phyloP scores from a whole-genome alignment of 2,113 vertebrate genomes.

The Cephalophus harveyi region DNA sequence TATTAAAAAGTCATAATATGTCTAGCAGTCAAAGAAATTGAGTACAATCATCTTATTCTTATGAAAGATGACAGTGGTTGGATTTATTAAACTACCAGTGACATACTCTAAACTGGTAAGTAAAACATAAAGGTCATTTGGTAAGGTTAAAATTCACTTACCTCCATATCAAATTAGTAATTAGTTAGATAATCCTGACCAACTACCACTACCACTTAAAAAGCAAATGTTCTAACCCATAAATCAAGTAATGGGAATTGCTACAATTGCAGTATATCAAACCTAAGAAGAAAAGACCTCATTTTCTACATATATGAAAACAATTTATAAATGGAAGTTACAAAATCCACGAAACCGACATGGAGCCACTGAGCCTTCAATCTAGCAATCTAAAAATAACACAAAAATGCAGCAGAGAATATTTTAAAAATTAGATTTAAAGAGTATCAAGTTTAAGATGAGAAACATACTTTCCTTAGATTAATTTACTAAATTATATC shows the following conservation, averaged over 20 bases:
- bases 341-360: not conserved
- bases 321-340: not conserved
- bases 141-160: slow-evolving; percentile 30
- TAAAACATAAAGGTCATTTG: slow-evolving; percentile 3
- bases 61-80: not conserved
- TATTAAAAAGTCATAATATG: not conserved
- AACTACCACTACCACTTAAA: not conserved
- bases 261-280: not conserved
- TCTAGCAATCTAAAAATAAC: not conserved
- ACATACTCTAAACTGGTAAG: not conserved
- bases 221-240: not conserved
- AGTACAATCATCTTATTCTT: not conserved
- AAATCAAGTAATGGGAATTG: not conserved
- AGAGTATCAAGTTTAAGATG: not conserved
- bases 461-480: not conserved
- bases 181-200: not conserved
- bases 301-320: not conserved
- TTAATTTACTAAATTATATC: not conserved
- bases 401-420: not conserved
- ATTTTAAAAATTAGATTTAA: not conserved
- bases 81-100: not conserved
- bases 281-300: not conserved
- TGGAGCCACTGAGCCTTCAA: not conserved
- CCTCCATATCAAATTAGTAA: not conserved
- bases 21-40: slow-evolving; percentile 13